A percentile compares a stretch with the other conserved stretches of the same genome.
Evolutionary conservation across 2,113 vertebrate genomes (phyloP).

Genomic region (Orthochromis malagaraziensis): DNA sequence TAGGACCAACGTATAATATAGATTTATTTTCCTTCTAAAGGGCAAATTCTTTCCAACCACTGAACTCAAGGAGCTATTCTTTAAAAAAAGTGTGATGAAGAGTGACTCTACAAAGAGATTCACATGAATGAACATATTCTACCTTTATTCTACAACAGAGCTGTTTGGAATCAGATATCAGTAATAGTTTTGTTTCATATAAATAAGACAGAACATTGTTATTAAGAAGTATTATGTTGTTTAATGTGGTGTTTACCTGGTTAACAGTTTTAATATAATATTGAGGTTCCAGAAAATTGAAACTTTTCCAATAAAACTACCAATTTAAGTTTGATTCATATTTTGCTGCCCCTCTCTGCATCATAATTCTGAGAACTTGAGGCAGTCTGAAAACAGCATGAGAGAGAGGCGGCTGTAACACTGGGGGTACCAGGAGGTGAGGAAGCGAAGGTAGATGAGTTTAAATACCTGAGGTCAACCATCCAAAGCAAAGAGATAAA

Average conservation of each 20-base stretch:
- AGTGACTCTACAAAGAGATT: background rate
- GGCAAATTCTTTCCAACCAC: background rate
- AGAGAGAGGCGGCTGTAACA: background rate
- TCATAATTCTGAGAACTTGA: background rate
- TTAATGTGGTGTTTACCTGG: background rate
- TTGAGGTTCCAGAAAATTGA: background rate
- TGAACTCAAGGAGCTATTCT: background rate
- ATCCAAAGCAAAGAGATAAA: background rate
- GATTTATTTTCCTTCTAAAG: background rate
- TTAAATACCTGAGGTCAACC: background rate
- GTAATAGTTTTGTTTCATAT: background rate
- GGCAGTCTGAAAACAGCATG: background rate
- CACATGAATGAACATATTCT: background rate
- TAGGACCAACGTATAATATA: background rate
- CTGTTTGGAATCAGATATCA: background rate
- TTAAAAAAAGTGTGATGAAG: background rate
- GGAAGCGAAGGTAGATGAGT: background rate
- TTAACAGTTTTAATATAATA: background rate
- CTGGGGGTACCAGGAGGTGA: background rate
- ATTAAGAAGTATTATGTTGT: background rate
- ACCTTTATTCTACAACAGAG: background rate
- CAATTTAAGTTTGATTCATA: background rate
- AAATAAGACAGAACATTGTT: background rate
- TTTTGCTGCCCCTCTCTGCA: background rate
- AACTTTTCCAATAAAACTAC: background rate